A percentile compares a stretch with the other conserved stretches of the same genome.
These are phyloP conservation scores for Cryptosula pallasiana DNA, from an alignment of 2,888 invertebrate genomes.

Conservation along the genomic window DNA sequence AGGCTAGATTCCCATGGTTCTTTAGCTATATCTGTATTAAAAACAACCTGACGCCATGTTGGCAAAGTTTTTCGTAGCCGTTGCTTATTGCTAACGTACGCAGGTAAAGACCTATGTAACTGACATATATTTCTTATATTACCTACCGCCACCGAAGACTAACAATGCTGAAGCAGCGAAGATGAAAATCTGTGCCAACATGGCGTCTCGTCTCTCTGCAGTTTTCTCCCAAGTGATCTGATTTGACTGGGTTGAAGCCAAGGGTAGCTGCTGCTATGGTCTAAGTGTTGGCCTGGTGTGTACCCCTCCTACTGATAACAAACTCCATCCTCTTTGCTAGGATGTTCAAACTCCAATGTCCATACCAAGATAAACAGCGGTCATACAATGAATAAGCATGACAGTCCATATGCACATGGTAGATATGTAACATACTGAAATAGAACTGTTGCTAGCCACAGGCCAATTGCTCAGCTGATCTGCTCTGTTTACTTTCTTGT, in stretches of 20 bases:
- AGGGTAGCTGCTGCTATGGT: not conserved
- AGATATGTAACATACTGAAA: too few relatives aligned
- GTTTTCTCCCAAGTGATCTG: not conserved
- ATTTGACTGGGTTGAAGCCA: not conserved
- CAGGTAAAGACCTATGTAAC: too few relatives aligned
- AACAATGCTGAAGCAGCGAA: not conserved
- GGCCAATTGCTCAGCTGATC: too few relatives aligned
- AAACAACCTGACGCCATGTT: too few relatives aligned
- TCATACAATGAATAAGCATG: too few relatives aligned
- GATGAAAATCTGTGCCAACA: constrained; percentile 13
- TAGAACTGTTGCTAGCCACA: too few relatives aligned
- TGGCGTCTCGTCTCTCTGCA: not conserved
- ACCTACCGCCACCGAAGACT: constrained; percentile 10
- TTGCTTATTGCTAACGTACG: too few relatives aligned
- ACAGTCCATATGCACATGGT: too few relatives aligned
- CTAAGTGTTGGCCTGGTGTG: not conserved
- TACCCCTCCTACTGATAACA: not conserved
- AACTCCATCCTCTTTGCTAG: too few relatives aligned
- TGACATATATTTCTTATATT: too few relatives aligned
- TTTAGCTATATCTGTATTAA: not conserved
- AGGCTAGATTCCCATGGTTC: not conserved
- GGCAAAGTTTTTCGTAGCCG: not conserved
- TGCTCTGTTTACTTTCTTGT: too few relatives aligned
- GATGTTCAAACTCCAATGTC: not conserved
- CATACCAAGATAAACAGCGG: not conserved